Evolutionary conservation across 2,797 vertebrate genomes (phyloP).

Genomic region (Tarsius wallacei): DNA sequence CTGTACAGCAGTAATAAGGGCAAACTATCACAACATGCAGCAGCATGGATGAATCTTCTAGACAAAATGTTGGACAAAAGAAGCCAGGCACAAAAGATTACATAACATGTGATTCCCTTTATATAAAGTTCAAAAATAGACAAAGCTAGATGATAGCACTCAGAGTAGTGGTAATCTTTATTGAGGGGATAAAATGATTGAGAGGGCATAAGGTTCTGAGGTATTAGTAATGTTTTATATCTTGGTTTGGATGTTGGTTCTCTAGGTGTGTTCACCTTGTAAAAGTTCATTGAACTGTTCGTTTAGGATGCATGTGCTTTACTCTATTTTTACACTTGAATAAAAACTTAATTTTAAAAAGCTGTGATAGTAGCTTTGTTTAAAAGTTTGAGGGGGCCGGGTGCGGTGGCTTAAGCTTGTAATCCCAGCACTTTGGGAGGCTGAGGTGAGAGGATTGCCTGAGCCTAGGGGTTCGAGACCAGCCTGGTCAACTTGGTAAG

Average conservation of each 20-base stretch:
- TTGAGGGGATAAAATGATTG: neutral
- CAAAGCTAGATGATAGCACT: neutral
- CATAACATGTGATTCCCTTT: neutral
- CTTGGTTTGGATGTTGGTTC: neutral
- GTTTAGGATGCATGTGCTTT: constrained; percentile 1
- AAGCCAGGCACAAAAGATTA: constrained; percentile 26
- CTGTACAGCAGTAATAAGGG: neutral
- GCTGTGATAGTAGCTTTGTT: neutral
- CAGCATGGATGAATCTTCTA: neutral
- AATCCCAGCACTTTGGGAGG: no score
- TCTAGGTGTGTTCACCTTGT: constrained; percentile 8
- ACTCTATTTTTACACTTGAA: constrained; percentile 24
- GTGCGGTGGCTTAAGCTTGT: no score
- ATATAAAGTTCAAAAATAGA: constrained; percentile 23
- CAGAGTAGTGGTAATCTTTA: constrained; percentile 41
- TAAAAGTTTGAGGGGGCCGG: constrained; percentile 21
- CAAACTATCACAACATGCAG: neutral
- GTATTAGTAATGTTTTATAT: neutral
- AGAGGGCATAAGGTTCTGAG: constrained; percentile 13
- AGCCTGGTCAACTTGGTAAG: no score
- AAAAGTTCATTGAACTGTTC: neutral
- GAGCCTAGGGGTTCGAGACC: no score
- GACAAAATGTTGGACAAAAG: constrained; percentile 12
- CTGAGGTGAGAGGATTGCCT: no score
- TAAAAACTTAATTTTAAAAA: neutral